Percentiles rank a stretch among this genome's conserved stretches.
Evolutionary conservation across 53 echinoderm and acorn worm genomes (phyloP).

Genomic region (Paelopatides confundens): DNA sequence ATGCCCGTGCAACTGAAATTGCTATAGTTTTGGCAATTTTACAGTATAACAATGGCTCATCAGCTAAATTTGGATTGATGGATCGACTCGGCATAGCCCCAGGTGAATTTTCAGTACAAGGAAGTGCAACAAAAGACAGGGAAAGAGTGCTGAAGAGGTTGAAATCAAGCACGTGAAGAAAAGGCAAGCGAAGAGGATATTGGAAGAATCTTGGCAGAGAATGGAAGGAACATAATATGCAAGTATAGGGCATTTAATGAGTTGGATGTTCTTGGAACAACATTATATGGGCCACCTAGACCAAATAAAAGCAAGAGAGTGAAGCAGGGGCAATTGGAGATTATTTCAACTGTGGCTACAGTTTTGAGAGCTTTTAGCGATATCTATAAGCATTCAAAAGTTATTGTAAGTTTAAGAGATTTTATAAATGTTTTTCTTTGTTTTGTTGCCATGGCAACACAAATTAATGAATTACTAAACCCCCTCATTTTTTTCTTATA

Average conservation of each 20-base stretch:
- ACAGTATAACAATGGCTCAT: slow-evolving; percentile 59
- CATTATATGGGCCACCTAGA: neutral
- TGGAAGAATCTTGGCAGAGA: slow-evolving; percentile 6
- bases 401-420: too few species aligned
- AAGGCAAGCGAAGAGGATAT: slow-evolving; percentile 8
- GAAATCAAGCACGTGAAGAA: neutral
- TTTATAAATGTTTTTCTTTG: too few species aligned
- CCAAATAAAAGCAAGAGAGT: neutral
- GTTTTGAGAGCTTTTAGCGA: neutral
- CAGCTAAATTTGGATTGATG: slow-evolving; percentile 32
- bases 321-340: neutral
- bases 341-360: neutral
- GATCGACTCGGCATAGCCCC: slow-evolving; percentile 1
- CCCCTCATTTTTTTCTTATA: neutral
- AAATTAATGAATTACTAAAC: too few species aligned
- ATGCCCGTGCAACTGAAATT: slow-evolving; percentile 42
- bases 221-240: slow-evolving; percentile 10
- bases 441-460: slow-evolving; percentile 3
- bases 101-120: neutral
- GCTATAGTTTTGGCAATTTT: slow-evolving; percentile 60
- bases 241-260: neutral
- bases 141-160: neutral
- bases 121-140: neutral
- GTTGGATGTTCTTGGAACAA: neutral
- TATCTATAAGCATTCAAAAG: neutral